Evolutionary conservation across 2,888 invertebrate species (phyloP).

Genomic region (Galerucella nymphaeae): DNA sequence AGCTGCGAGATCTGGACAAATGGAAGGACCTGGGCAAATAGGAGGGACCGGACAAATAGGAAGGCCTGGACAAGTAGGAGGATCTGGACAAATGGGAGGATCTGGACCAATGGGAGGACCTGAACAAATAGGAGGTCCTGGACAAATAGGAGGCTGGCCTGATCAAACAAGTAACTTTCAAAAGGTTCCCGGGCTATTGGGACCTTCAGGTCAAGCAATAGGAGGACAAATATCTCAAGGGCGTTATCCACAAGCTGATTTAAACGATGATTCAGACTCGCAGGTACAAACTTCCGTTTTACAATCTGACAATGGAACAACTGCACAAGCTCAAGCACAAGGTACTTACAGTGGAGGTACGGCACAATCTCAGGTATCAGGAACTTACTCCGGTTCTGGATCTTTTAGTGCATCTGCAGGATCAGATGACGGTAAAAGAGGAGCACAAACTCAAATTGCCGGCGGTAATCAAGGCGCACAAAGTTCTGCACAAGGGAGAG

Average conservation of each 20-base stretch:
- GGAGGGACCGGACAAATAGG: slow-evolving; percentile 29
- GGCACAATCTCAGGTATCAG: slow-evolving; percentile 85
- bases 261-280: slow-evolving; percentile 76
- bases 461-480: slow-evolving; percentile 81
- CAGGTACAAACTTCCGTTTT: slow-evolving; percentile 77
- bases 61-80: slow-evolving; percentile 18
- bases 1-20: slow-evolving; percentile 17
- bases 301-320: slow-evolving; percentile 71
- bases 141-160: background rate
- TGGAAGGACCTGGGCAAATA: slow-evolving; percentile 30
- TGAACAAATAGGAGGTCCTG: slow-evolving; percentile 23
- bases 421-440: slow-evolving; percentile 79
- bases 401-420: slow-evolving; percentile 87
- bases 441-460: slow-evolving; percentile 75
- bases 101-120: slow-evolving; percentile 36
- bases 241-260: slow-evolving; percentile 10
- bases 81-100: slow-evolving; percentile 24
- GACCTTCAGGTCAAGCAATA: slow-evolving; percentile 22
- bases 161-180: background rate
- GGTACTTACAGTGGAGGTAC: slow-evolving; percentile 80
- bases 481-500: slow-evolving; percentile 80
- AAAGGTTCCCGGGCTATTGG: slow-evolving; percentile 19
- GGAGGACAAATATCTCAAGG: slow-evolving; percentile 17
- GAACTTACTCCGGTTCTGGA: slow-evolving; percentile 81
- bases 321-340: slow-evolving; percentile 81